Percentiles rank a stretch among this genome's conserved stretches.
Conservation (phyloP, 2,113 vertebrate species). For the Phalacrocorax carbo region DNA sequence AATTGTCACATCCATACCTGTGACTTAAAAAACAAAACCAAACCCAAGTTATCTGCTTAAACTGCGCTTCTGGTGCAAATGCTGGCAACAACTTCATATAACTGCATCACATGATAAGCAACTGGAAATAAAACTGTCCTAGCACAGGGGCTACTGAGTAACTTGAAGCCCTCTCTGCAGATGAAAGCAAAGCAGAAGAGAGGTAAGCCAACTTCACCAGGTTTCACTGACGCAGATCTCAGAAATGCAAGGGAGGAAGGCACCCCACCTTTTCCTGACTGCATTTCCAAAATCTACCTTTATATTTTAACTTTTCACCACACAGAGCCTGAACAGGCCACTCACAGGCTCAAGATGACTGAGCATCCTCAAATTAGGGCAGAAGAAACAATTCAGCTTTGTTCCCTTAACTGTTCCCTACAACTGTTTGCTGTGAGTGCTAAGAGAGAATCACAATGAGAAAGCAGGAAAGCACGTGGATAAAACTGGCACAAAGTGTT, state of each 20-base stretch:
- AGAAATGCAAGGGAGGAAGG: background rate
- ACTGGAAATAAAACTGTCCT: background rate
- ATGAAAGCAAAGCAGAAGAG: background rate
- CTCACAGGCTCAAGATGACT: background rate
- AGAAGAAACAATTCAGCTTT: background rate
- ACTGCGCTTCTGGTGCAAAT: constrained; percentile 21
- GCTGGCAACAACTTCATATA: background rate
- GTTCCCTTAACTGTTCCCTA: background rate
- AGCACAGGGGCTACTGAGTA: background rate
- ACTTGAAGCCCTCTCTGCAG: background rate
- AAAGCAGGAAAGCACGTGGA: background rate
- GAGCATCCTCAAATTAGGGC: background rate
- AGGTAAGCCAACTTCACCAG: background rate
- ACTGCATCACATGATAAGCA: background rate
- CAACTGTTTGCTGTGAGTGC: fast-evolving
- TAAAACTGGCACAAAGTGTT: background rate
- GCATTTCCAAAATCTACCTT: background rate
- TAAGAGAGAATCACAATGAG: background rate
- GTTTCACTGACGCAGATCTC: background rate
- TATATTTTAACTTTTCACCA: background rate
- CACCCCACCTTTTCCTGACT: background rate
- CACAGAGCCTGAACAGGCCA: fast-evolving
- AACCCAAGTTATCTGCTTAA: constrained; percentile 2
- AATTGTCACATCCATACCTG: constrained; percentile 17
- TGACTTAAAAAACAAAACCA: background rate